Conservation (phyloP, 2,797 vertebrate species). For the Melanogrammus aeglefinus region DNA sequence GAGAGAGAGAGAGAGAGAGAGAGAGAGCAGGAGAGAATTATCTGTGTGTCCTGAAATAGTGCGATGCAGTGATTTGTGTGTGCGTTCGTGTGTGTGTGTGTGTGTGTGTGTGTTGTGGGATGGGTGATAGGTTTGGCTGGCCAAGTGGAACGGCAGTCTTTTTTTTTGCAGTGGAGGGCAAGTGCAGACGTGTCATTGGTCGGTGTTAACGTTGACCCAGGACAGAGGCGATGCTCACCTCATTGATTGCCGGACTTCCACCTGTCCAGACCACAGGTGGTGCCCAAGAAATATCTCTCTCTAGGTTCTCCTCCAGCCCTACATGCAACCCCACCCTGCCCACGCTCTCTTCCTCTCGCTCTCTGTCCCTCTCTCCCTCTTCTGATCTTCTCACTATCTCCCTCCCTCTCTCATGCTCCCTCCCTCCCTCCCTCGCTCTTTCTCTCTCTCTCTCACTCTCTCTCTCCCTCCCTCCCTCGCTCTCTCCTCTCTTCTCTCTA, state of each 20-base stretch:
- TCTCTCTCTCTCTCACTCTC: too few relatives aligned
- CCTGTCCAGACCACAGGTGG: slow-evolving; percentile 63
- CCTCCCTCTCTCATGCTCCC: too few relatives aligned
- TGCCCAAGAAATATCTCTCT: slow-evolving; percentile 47
- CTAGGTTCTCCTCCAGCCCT: not conserved
- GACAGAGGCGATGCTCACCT: slow-evolving; percentile 62
- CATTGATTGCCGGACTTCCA: slow-evolving; percentile 71
- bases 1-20: not conserved
- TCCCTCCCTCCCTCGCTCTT: too few relatives aligned
- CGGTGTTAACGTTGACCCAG: slow-evolving; percentile 69
- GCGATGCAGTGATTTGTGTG: slow-evolving; percentile 18
- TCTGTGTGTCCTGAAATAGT: too few relatives aligned
- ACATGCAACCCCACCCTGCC: not conserved
- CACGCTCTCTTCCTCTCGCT: not conserved
- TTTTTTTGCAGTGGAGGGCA: slow-evolving; percentile 52
- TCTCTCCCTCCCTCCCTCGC: too few relatives aligned
- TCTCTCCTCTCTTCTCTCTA: too few relatives aligned
- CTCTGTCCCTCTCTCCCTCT: too few relatives aligned
- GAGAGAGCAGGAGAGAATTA: not conserved
- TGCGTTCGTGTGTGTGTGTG: slow-evolving; percentile 25
- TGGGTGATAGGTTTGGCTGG: slow-evolving; percentile 63
- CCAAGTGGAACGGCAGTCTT: slow-evolving; percentile 61
- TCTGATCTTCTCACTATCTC: too few relatives aligned
- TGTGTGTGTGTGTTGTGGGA: slow-evolving; percentile 45
- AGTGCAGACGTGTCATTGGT: slow-evolving; percentile 67